phyloP scores from a whole-genome alignment of 2,113 vertebrate genomes.

The Gadus macrocephalus region DNA sequence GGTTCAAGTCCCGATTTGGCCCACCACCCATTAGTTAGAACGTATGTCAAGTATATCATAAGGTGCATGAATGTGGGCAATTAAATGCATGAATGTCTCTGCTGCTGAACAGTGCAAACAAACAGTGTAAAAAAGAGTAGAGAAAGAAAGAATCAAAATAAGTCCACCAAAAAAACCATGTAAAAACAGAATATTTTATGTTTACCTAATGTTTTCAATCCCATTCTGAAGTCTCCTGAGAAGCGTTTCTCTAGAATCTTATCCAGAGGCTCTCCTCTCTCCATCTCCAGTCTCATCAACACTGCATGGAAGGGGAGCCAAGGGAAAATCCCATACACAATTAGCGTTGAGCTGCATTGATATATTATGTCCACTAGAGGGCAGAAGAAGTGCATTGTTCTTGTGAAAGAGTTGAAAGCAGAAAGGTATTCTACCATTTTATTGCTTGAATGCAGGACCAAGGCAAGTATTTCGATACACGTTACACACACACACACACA shows the following conservation, averaged over 20 bases:
- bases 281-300: constrained; percentile 53
- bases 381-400: neutral
- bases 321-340: neutral
- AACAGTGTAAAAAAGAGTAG: neutral
- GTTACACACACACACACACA: too few species aligned
- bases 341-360: neutral
- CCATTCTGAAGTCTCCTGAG: constrained; percentile 56
- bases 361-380: too few species aligned
- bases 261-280: constrained; percentile 33
- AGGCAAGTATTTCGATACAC: too few species aligned
- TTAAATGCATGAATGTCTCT: too few species aligned
- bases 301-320: constrained; percentile 42
- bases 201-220: constrained; percentile 60
- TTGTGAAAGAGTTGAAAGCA: neutral
- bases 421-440: too few species aligned
- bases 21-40: too few species aligned
- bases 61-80: too few species aligned
- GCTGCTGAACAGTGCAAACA: too few species aligned
- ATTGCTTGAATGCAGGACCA: too few species aligned
- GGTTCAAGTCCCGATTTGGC: too few species aligned
- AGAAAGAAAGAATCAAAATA: neutral
- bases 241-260: constrained; percentile 58
- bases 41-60: too few species aligned
- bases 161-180: too few species aligned
- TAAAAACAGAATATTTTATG: neutral